These are phyloP conservation scores for Drosophila auraria DNA, from an alignment of 1,140 invertebrate species.

Conservation along the genomic window DNA sequence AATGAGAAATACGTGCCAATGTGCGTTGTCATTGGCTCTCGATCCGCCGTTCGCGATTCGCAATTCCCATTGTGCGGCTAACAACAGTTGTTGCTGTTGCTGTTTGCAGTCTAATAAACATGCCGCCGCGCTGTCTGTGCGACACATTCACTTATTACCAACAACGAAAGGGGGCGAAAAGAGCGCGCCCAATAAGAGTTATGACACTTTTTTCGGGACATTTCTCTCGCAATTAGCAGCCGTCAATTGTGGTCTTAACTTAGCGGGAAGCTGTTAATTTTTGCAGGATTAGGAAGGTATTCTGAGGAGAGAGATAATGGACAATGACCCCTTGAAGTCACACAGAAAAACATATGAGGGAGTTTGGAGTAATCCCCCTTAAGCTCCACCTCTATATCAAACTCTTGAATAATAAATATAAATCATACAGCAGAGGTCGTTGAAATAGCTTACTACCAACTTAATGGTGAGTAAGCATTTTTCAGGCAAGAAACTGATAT, in stretches of 20 bases:
- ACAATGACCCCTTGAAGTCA: constrained; percentile 13
- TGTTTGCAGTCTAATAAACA: constrained; percentile 65
- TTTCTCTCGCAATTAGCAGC: constrained; percentile 31
- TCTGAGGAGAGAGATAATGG: neutral
- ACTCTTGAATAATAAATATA: constrained; percentile 21
- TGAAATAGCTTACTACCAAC: neutral
- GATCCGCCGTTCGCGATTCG: constrained; percentile 20
- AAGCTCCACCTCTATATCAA: constrained; percentile 9
- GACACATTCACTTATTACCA: constrained; percentile 49
- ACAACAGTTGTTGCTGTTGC: constrained; percentile 50
- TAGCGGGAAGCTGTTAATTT: constrained; percentile 26
- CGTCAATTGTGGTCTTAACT: neutral
- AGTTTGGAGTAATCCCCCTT: constrained; percentile 9
- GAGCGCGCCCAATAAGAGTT: constrained; percentile 32
- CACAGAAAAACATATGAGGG: neutral
- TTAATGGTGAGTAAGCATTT: constrained; percentile 12
- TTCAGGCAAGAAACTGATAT: neutral
- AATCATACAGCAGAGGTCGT: constrained; percentile 7
- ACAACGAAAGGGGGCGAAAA: constrained; percentile 3
- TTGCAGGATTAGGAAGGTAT: neutral
- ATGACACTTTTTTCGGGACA: constrained; percentile 23
- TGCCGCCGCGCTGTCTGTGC: constrained; percentile 68
- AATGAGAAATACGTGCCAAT: constrained; percentile 48
- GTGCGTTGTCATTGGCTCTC: constrained; percentile 61
- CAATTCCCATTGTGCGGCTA: constrained; percentile 42